These are phyloP conservation scores for Drosophila borborema DNA, from an alignment of 2,888 invertebrate species.

Conservation along the genomic window DNA sequence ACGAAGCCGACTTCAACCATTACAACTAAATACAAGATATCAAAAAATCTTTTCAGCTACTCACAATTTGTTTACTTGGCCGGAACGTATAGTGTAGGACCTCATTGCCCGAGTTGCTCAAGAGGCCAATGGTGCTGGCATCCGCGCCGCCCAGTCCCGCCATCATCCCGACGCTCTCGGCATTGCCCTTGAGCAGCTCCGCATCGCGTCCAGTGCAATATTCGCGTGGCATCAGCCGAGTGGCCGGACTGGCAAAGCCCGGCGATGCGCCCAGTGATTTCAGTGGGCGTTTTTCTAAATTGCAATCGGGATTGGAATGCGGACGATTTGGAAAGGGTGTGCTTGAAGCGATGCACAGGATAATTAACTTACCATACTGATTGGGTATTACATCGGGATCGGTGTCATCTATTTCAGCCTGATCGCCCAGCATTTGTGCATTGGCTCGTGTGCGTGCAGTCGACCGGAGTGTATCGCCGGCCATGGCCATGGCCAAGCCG, in stretches of 20 bases:
- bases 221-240: constrained; percentile 84
- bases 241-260: constrained; percentile 84
- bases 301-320: not conserved
- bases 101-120: constrained; percentile 83
- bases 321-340: not conserved
- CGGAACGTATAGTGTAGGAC: constrained; percentile 85
- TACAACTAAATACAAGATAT: not conserved
- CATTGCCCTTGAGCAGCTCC: constrained; percentile 74
- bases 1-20: not conserved
- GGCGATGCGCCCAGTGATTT: constrained; percentile 84
- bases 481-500: constrained; percentile 77
- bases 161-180: constrained; percentile 62
- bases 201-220: constrained; percentile 80
- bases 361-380: constrained; percentile 90
- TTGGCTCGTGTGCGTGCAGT: constrained; percentile 84
- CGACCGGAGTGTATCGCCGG: constrained; percentile 84
- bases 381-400: constrained; percentile 95
- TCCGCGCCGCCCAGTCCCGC: constrained; percentile 51
- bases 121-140: constrained; percentile 67
- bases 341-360: not conserved
- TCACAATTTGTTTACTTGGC: constrained; percentile 86
- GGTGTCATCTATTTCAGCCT: constrained; percentile 87
- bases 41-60: constrained; percentile 48
- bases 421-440: constrained; percentile 84
- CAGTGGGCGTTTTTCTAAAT: constrained; percentile 84